Evolutionary conservation across 2,113 vertebrate species (phyloP).

Genomic region (Eurypyga helias): DNA sequence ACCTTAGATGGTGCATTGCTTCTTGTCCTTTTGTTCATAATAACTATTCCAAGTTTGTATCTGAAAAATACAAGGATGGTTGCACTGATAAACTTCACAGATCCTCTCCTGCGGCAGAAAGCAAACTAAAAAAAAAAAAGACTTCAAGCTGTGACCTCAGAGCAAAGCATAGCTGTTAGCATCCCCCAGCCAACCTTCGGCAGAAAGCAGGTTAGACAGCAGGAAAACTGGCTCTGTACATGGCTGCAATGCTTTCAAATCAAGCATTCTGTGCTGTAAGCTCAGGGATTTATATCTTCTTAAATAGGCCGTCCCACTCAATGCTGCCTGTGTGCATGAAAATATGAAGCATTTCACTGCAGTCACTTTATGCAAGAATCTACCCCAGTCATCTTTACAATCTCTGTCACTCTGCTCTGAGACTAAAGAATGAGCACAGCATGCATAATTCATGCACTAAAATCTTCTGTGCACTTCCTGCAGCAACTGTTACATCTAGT

Average conservation of each 20-base stretch:
- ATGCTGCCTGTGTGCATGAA: conserved; percentile 73
- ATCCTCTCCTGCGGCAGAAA: conserved; percentile 76
- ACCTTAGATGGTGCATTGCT: conserved; percentile 71
- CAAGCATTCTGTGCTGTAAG: conserved; percentile 71
- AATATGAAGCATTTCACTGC: conserved; percentile 79
- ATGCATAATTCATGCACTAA: conserved; percentile 88
- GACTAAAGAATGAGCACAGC: conserved; percentile 75
- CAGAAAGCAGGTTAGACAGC: conserved; percentile 70
- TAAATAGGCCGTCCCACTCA: conserved; percentile 72
- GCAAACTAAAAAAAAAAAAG: conserved; percentile 78
- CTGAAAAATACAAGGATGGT: conserved; percentile 22
- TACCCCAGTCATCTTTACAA: conserved; percentile 75
- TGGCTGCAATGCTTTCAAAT: conserved; percentile 72
- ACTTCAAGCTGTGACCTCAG: conserved; percentile 87
- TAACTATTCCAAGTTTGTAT: conserved; percentile 61
- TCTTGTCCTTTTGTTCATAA: conserved; percentile 52
- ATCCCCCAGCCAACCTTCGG: conserved; percentile 75
- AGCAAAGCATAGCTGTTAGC: conserved; percentile 70
- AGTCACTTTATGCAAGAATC: conserved; percentile 79
- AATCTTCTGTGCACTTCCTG: conserved; percentile 83
- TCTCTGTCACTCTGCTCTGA: conserved; percentile 69
- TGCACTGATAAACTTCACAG: conserved; percentile 54
- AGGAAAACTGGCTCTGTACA: conserved; percentile 58
- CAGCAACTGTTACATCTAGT: conserved; percentile 75
- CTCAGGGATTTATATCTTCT: conserved; percentile 68